Evolutionary conservation across 2,113 vertebrate species (phyloP).

Genomic region (Alouatta palliata): DNA sequence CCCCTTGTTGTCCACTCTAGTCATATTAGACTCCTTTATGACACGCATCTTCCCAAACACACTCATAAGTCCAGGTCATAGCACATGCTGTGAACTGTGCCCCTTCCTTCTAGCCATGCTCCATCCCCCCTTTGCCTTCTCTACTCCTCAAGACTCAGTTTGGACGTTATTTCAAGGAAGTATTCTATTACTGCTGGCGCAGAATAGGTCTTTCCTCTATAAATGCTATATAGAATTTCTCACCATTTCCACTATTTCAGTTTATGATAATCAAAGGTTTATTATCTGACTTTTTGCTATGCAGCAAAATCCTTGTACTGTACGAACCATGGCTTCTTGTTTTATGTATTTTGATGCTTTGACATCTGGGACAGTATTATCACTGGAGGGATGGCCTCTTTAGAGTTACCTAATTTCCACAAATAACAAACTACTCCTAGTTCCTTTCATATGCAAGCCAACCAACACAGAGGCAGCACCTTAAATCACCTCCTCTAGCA

Average conservation of each 20-base stretch:
- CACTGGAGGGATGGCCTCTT: not conserved
- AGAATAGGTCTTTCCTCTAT: not conserved
- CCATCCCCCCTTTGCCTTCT: not conserved
- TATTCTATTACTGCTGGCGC: not conserved
- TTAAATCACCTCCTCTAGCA: too few species aligned
- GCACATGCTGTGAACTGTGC: too few species aligned
- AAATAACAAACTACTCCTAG: not conserved
- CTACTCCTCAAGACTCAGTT: not conserved
- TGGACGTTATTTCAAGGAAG: not conserved
- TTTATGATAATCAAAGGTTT: not conserved
- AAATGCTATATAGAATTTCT: not conserved
- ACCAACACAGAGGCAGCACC: not conserved
- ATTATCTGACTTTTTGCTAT: not conserved
- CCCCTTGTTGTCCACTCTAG: not conserved
- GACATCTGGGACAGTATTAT: not conserved
- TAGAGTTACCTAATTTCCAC: not conserved
- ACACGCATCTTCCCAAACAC: not conserved
- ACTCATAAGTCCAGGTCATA: not conserved
- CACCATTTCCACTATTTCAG: not conserved
- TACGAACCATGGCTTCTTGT: not conserved
- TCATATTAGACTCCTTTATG: not conserved
- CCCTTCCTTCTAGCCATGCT: rapidly evolving
- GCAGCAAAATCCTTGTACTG: not conserved
- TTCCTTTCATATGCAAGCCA: not conserved
- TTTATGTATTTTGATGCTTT: not conserved